These are phyloP conservation scores for Meliscaeva auricollis DNA, from an alignment of 2,888 invertebrate genomes.

Conservation along the genomic window DNA sequence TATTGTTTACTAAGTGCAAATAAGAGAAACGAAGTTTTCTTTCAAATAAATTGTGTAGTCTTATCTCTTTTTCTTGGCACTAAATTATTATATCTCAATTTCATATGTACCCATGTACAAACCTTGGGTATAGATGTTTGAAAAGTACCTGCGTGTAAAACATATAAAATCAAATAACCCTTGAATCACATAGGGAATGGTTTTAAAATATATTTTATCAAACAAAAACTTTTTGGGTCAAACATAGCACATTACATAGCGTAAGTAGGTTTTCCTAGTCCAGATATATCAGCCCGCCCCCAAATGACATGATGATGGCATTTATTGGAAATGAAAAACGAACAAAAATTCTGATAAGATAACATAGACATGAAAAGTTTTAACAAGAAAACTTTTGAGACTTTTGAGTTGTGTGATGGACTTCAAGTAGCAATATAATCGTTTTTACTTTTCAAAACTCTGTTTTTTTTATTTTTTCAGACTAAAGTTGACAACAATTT, in stretches of 20 bases:
- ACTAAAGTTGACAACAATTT: background rate
- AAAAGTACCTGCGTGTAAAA: background rate
- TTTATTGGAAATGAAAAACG: slow-evolving; percentile 68
- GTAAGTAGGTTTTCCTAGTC: background rate
- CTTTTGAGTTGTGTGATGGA: slow-evolving; percentile 65
- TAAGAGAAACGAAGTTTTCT: too few relatives aligned
- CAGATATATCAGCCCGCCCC: slow-evolving; percentile 40
- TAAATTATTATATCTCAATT: background rate
- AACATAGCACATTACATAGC: background rate
- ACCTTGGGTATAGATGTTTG: background rate
- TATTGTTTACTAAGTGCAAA: too few relatives aligned
- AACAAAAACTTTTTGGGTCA: slow-evolving; percentile 28
- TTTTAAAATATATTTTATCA: slow-evolving; percentile 30
- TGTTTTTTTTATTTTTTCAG: background rate
- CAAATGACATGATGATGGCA: slow-evolving; percentile 63
- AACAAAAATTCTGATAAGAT: slow-evolving; percentile 48
- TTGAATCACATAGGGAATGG: slow-evolving; percentile 10
- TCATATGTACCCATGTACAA: too few relatives aligned
- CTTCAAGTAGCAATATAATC: slow-evolving; percentile 65
- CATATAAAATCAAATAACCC: slow-evolving; percentile 2
- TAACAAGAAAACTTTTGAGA: slow-evolving; percentile 71
- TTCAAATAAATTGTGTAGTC: too few relatives aligned
- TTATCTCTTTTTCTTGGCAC: too few relatives aligned
- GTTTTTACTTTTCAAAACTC: slow-evolving; percentile 18
- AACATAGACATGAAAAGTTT: slow-evolving; percentile 56